A percentile compares a stretch with the other conserved stretches of the same genome.
These are phyloP conservation scores for Ichneumon xanthorius DNA, from an alignment of 2,888 invertebrate genomes.

Conservation along the genomic window DNA sequence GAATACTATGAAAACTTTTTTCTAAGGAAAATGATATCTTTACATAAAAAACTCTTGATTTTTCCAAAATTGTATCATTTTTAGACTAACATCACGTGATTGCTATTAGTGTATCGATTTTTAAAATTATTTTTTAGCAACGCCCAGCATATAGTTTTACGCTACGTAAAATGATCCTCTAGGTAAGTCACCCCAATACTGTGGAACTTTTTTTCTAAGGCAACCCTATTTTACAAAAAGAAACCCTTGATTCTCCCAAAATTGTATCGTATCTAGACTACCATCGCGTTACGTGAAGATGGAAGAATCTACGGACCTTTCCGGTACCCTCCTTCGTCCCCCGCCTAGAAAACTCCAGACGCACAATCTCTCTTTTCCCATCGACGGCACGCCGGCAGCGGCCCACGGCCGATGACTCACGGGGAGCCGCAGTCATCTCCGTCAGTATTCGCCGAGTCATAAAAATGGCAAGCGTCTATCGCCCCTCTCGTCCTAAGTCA, in stretches of 20 bases:
- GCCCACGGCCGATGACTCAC: conserved; percentile 30
- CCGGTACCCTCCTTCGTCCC: neutral
- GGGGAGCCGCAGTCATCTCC: neutral
- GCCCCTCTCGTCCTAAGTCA: neutral
- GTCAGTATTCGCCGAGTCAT: conserved; percentile 8
- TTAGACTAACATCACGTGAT: neutral
- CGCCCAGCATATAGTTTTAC: neutral
- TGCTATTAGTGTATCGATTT: neutral
- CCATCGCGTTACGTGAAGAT: neutral
- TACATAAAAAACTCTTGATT: neutral
- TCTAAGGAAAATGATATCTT: neutral
- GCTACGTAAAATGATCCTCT: neutral
- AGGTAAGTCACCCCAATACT: neutral
- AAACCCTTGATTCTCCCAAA: neutral
- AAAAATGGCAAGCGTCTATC: conserved; percentile 25
- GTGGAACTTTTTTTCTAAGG: neutral
- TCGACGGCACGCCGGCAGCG: conserved; percentile 1
- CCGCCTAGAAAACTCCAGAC: neutral
- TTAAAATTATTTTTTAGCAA: neutral
- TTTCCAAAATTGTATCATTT: neutral
- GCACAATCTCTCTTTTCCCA: conserved; percentile 2
- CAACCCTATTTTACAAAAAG: neutral
- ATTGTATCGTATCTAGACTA: neutral
- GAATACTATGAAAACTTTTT: neutral
- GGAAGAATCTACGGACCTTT: neutral